Percentiles rank a stretch among this genome's conserved stretches.
These are phyloP conservation scores for Physocephala rufipes DNA, from an alignment of 2,888 invertebrate species.

Conservation along the genomic window DNA sequence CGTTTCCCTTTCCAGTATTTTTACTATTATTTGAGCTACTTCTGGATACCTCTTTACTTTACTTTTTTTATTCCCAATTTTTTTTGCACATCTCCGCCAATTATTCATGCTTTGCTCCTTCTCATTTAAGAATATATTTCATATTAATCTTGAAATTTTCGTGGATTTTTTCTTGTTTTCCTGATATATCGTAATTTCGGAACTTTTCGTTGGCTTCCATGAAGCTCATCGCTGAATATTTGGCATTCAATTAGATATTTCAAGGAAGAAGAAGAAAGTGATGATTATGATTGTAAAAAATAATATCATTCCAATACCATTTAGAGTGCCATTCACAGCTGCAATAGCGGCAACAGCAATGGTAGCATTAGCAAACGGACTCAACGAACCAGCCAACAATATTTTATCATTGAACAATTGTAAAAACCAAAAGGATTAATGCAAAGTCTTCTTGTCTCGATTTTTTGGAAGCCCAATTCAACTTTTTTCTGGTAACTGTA, in stretches of 20 bases:
- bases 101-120: not conserved
- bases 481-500: not conserved
- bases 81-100: not conserved
- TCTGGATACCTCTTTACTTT: not conserved
- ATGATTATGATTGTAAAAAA: too few relatives aligned
- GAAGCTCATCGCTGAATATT: too few relatives aligned
- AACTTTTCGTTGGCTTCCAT: slow-evolving; percentile 1
- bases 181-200: not conserved
- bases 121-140: slow-evolving; percentile 2
- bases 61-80: not conserved
- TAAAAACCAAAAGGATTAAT: slow-evolving; percentile 33
- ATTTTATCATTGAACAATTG: slow-evolving; percentile 6
- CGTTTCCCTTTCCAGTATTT: not conserved
- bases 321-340: not conserved
- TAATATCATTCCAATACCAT: too few relatives aligned
- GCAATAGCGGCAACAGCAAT: not conserved
- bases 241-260: slow-evolving; percentile 6
- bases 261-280: slow-evolving; percentile 11
- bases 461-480: slow-evolving; percentile 28
- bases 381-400: not conserved
- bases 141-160: slow-evolving; percentile 2
- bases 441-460: slow-evolving; percentile 21
- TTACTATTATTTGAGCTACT: not conserved
- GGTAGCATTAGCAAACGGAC: not conserved
- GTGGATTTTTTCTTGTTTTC: slow-evolving; percentile 6